Evolutionary conservation across 2,797 vertebrate species (phyloP).

Genomic region (Acipenser transmontanus): DNA sequence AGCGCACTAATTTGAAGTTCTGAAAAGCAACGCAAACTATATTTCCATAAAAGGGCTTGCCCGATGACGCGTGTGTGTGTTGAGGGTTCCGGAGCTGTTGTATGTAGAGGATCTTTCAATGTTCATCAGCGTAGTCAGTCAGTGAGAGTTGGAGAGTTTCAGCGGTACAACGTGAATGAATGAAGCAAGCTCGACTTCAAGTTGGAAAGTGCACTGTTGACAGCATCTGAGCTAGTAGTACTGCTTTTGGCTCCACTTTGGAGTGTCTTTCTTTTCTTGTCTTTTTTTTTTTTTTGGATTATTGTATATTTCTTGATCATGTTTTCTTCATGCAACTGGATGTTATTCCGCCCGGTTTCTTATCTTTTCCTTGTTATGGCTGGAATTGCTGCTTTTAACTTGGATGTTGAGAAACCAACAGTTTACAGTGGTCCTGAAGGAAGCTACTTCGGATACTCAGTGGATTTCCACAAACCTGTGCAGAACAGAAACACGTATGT

Average conservation of each 20-base stretch:
- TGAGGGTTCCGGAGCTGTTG: too few species aligned
- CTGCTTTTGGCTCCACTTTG: too few species aligned
- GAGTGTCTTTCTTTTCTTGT: too few species aligned
- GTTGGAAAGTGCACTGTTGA: too few species aligned
- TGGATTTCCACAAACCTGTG: slow-evolving; percentile 84
- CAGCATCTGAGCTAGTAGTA: too few species aligned
- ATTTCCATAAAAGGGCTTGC: slow-evolving; percentile 41
- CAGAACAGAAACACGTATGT: slow-evolving; percentile 77
- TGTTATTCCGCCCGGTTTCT: slow-evolving; percentile 43
- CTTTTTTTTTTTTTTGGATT: too few species aligned
- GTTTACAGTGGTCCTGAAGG: slow-evolving; percentile 81
- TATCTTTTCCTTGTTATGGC: slow-evolving; percentile 42
- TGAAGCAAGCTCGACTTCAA: too few species aligned
- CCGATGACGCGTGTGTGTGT: slow-evolving; percentile 40
- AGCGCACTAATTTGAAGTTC: too few species aligned
- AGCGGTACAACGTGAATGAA: too few species aligned
- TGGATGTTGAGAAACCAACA: slow-evolving; percentile 72
- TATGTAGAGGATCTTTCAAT: too few species aligned
- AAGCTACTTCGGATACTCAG: slow-evolving; percentile 93
- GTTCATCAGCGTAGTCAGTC: too few species aligned
- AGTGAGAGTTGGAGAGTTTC: too few species aligned
- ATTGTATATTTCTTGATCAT: not conserved
- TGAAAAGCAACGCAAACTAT: not conserved
- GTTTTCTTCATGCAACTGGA: slow-evolving; percentile 29
- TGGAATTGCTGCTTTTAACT: slow-evolving; percentile 72